Base-by-base conservation (phyloP, 2,113 vertebrate species). In the Percina caprodes region DNA sequence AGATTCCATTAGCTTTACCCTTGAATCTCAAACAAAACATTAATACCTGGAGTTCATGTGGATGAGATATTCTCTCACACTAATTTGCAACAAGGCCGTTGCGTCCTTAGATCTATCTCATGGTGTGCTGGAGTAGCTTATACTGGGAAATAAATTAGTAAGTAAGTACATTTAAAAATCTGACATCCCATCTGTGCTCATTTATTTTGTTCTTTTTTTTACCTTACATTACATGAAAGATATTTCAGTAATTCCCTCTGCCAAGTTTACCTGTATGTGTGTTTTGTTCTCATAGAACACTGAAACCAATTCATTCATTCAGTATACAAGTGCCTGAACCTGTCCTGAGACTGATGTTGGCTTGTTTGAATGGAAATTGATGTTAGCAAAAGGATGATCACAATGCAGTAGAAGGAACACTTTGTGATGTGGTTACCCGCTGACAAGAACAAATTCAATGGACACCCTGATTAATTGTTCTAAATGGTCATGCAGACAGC, bases 381-480 rank as follows among this genome's bases (percentile, higher is more conserved):
- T 77, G 78, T 30, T 7, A 81, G 60, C 69, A 51, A 33, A 66
- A 70, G 77, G 59, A 77, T 63, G 74, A 83, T 87, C 82, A 83
- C 73, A 30, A 46, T 26, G 69, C 71, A 79, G 67, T 75, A 33
- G 74, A 67, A 77, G 59, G 62, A 82, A 63, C 81, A 55, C 21
- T 26, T 18, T 42, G 63, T 49, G 63, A 89, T 77, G 65, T 61
- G 61, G 62, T 86, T 71, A 58, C 74, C 30, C 80, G 79, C 79
- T 68, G 24, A 91, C 88, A 87, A 54, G 46, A 87, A 86, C 62
- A 73, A 84, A 90, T 87, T 89, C 12, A 51, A 85, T 30, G 30
- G 61, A 58, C 65, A 46, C 51, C 66, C 54, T 93, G 86, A 93
- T 90, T 92, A 91, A 92, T 93, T 83, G 74, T 89, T 88, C 91